Evolutionary conservation across 2,797 vertebrate species (phyloP).

Genomic region (Smutsia gigantea): DNA sequence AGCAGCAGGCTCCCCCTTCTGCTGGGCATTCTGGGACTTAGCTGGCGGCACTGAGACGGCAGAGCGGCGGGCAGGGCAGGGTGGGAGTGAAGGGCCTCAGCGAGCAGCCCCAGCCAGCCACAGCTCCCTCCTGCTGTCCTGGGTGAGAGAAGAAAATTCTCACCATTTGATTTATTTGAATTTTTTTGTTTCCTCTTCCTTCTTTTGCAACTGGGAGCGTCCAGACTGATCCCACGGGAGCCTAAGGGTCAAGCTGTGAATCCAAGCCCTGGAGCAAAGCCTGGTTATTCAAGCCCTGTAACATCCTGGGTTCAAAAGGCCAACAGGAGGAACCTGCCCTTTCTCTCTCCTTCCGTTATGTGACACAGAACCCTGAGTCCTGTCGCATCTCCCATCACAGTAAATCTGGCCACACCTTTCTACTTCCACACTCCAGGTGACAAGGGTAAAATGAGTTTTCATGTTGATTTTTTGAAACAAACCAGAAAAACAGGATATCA

Average conservation of each 20-base stretch:
- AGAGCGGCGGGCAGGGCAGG: not conserved
- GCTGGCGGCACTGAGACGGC: rapidly evolving
- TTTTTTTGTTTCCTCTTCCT: not conserved
- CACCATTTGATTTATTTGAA: not conserved
- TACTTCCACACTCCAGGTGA: not conserved
- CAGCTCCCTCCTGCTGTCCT: not conserved
- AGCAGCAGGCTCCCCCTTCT: not conserved
- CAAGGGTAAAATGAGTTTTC: not conserved
- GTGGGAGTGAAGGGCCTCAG: rapidly evolving
- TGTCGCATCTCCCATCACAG: not conserved
- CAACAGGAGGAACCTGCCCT: too few relatives aligned
- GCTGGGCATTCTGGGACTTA: rapidly evolving
- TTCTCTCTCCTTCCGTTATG: not conserved
- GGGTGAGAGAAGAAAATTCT: not conserved
- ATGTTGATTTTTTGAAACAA: not conserved
- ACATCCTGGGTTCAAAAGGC: not conserved
- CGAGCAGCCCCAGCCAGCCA: not conserved
- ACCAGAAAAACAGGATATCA: not conserved
- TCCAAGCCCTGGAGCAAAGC: not conserved
- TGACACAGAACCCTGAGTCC: not conserved
- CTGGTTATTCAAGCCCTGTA: rapidly evolving
- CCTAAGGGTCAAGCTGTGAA: not conserved
- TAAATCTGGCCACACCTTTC: not conserved
- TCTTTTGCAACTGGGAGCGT: not conserved
- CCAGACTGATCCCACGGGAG: not conserved